Evolutionary conservation across 2,888 invertebrate genomes (phyloP).

Genomic region (Leucophora obtusa): DNA sequence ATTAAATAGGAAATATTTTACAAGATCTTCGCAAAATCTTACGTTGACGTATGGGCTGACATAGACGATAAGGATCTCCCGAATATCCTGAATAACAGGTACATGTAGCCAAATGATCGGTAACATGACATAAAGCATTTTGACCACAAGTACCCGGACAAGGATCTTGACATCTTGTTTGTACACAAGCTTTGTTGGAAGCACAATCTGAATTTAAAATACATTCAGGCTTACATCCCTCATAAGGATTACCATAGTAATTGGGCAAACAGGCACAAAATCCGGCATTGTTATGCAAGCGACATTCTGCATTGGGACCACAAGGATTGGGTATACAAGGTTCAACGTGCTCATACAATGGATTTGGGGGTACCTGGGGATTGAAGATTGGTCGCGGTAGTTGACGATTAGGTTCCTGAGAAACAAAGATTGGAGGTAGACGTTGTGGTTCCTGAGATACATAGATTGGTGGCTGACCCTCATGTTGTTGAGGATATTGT

Average conservation of each 20-base stretch:
- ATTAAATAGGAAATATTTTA: not conserved
- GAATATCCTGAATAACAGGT: constrained; percentile 83
- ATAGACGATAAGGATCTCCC: constrained; percentile 85
- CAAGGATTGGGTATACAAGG: constrained; percentile 88
- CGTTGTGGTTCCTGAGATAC: constrained; percentile 33
- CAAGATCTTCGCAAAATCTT: constrained; percentile 74
- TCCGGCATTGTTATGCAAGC: constrained; percentile 83
- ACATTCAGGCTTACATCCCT: constrained; percentile 89
- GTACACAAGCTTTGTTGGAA: constrained; percentile 85
- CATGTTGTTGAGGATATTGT: constrained; percentile 11
- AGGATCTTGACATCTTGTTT: constrained; percentile 88
- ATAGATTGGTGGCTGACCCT: constrained; percentile 40
- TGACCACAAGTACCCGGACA: constrained; percentile 87
- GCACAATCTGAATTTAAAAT: constrained; percentile 88
- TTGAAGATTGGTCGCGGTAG: constrained; percentile 31
- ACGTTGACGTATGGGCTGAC: constrained; percentile 81
- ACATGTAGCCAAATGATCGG: constrained; percentile 88
- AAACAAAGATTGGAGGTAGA: constrained; percentile 27
- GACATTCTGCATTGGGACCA: constrained; percentile 84
- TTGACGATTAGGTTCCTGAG: constrained; percentile 21
- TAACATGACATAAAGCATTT: constrained; percentile 86
- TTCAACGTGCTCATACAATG: constrained; percentile 72
- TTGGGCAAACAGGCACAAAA: constrained; percentile 86
- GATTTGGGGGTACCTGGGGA: constrained; percentile 42
- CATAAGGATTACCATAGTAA: constrained; percentile 82